Evolutionary conservation across 1,140 invertebrate genomes (phyloP).

Genomic region (Drosophila kikkawai): DNA sequence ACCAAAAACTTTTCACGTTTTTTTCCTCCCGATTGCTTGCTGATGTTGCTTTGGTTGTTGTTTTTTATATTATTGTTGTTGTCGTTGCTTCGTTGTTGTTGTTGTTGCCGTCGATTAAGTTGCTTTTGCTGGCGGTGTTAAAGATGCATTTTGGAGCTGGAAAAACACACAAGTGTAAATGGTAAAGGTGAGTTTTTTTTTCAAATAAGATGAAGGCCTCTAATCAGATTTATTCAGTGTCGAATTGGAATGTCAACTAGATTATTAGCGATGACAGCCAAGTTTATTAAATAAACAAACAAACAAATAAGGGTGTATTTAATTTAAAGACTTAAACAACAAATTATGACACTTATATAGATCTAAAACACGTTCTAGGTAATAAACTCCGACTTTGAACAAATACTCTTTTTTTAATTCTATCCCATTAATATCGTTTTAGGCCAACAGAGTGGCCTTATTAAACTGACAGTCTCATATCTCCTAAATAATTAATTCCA

Average conservation of each 20-base stretch:
- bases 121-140: slow-evolving; percentile 38
- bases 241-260: background rate
- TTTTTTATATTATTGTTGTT: slow-evolving; percentile 23
- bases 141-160: slow-evolving; percentile 70
- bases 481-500: too few relatives aligned
- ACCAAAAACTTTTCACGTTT: slow-evolving; percentile 50
- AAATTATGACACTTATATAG: background rate
- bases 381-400: background rate
- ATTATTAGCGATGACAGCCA: background rate
- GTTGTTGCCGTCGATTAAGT: slow-evolving; percentile 15
- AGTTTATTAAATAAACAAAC: background rate
- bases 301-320: background rate
- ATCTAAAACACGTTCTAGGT: background rate
- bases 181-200: slow-evolving; percentile 55
- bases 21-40: slow-evolving; percentile 7
- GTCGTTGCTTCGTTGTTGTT: slow-evolving; percentile 36
- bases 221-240: slow-evolving; percentile 34
- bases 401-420: background rate
- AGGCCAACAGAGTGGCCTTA: too few relatives aligned
- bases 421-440: too few relatives aligned
- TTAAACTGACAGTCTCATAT: too few relatives aligned
- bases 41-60: slow-evolving; percentile 26
- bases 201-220: slow-evolving; percentile 6
- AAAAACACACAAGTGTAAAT: slow-evolving; percentile 44
- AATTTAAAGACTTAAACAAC: too few relatives aligned